Evolutionary conservation across 2,113 vertebrate species (phyloP).

Genomic region (Hippocampus mohnikei): DNA sequence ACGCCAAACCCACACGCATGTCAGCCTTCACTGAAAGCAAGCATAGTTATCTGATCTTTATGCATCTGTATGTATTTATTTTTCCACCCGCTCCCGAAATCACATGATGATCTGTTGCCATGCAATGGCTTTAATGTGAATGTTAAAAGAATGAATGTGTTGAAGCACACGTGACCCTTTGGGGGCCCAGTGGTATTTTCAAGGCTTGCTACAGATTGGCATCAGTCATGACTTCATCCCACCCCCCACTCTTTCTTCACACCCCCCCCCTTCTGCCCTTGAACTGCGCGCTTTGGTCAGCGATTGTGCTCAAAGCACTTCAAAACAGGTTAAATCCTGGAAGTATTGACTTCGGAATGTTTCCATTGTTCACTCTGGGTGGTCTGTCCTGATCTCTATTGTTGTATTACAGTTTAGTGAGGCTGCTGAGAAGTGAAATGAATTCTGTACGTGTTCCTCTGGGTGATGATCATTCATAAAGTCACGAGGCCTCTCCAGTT

Average conservation of each 20-base stretch:
- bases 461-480: background rate
- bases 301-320: background rate
- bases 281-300: background rate
- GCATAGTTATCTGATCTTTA: background rate
- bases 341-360: background rate
- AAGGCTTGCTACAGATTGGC: background rate
- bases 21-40: background rate
- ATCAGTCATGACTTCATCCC: background rate
- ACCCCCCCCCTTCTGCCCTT: background rate
- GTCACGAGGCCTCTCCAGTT: slow-evolving; percentile 11
- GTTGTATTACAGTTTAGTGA: background rate
- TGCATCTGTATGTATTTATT: background rate
- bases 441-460: slow-evolving; percentile 1
- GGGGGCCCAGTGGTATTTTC: background rate
- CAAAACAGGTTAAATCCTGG: background rate
- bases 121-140: background rate
- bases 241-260: background rate
- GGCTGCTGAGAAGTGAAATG: slow-evolving; percentile 1
- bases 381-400: background rate
- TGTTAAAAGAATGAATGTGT: background rate
- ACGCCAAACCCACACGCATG: background rate
- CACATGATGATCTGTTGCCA: background rate
- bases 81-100: background rate
- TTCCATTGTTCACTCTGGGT: slow-evolving; percentile 4
- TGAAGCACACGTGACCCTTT: background rate